Conservation (phyloP, 2,113 vertebrate genomes). For the Apodemus speciosus region DNA sequence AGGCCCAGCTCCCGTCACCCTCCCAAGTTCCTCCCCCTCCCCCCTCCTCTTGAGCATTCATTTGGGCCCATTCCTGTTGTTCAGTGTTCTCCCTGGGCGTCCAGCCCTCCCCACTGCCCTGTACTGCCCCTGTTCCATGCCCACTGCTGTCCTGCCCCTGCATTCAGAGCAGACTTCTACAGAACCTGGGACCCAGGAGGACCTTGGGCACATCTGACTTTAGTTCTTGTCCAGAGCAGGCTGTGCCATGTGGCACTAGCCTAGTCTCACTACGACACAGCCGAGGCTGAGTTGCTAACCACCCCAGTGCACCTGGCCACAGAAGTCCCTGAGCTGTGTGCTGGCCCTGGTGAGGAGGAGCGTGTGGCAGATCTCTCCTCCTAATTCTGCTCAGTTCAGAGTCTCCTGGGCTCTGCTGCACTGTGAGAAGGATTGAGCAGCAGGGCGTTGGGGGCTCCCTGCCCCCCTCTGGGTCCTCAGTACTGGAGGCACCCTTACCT, state of each 20-base stretch:
- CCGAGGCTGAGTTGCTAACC: background rate
- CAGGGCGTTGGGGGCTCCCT: background rate
- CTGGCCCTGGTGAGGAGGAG: rapidly evolving
- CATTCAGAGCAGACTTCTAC: background rate
- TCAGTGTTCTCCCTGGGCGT: background rate
- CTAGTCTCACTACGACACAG: background rate
- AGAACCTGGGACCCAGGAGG: background rate
- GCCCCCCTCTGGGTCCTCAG: background rate
- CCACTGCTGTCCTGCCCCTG: background rate
- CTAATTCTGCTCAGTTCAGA: background rate
- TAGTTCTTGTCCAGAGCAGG: background rate
- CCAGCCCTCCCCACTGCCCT: background rate
- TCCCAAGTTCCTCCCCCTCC: background rate
- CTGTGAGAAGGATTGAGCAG: background rate
- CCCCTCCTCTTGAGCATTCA: background rate
- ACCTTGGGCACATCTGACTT: background rate
- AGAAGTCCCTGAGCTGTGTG: too few relatives aligned
- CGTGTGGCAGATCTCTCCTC: background rate
- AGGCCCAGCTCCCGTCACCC: background rate
- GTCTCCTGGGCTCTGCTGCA: background rate
- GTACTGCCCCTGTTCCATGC: background rate
- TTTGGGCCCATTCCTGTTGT: background rate
- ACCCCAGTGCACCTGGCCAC: background rate
- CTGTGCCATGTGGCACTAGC: too few relatives aligned
- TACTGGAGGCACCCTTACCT: background rate